Evolutionary conservation across 2,113 vertebrate species (phyloP), one percentile per base, ranked within the genome.

Genomic region (Caranx melampygus): DNA sequence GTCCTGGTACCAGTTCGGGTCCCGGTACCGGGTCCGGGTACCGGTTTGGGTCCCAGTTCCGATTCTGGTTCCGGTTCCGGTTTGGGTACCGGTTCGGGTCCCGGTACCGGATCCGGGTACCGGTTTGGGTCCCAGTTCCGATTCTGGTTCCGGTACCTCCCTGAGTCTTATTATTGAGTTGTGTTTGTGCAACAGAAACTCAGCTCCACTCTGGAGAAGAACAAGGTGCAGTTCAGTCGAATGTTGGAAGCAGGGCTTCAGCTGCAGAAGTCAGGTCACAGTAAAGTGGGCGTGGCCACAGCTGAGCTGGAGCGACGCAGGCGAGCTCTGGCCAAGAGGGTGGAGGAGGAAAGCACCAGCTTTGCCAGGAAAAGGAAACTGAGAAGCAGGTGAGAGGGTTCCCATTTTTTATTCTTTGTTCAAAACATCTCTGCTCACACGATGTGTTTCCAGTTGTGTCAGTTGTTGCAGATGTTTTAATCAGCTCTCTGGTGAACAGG

Each of bases 241-340:
- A 90, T 92, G 62, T 87, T 96, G 85, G 94, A 94, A 80, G 90
- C 93, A 63, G 96, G 96, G 18, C 94, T 88, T 52, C 87, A 92
- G 71, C 86, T 98, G 85, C 88, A 91, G 68, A 60, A 34, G 5
- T 90, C 92, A 59, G 93, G 83, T 81, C 95, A 93, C 60, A 80
- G 87, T 3, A 95, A 92, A 78, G 90, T 96, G 58, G 93, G 90
- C 5, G 80, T 45, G 67, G 91, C 95, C 77, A 87, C 92, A 62
- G 14, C 59, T 2, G 91, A 89, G 57, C 82, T 97, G 44, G 95
- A 97, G 86, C 91, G 94, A 0, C 90, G 93, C 37, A 96, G 97
- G 95, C 77, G 92, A 45, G 79, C 86, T n/a, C 81, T 97, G 72
- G 91, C 85, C 59, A 92, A 84, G 88, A 96, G 84, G 78, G 84